A percentile compares a stretch with the other conserved stretches of the same genome.
Evolutionary conservation across 2,113 vertebrate species (phyloP).

Genomic region (Hiodon alosoides): DNA sequence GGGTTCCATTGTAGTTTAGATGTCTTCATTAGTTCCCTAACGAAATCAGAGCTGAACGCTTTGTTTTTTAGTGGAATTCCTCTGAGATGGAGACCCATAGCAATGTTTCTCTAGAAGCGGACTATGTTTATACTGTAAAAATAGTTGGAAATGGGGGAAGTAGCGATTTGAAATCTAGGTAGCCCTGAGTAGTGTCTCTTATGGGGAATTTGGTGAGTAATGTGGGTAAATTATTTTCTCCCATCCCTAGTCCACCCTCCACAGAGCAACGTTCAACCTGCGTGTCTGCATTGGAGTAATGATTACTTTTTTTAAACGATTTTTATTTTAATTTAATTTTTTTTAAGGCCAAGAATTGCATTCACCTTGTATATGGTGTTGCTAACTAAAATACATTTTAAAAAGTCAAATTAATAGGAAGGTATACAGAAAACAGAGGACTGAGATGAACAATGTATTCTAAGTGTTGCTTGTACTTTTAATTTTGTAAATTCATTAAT

Average conservation of each 20-base stretch:
- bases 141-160: neutral
- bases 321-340: neutral
- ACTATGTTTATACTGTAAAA: neutral
- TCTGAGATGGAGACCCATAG: neutral
- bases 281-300: slow-evolving; percentile 32
- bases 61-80: slow-evolving; percentile 8
- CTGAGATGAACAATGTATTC: slow-evolving; percentile 67
- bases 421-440: slow-evolving; percentile 24
- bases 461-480: slow-evolving; percentile 74
- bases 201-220: neutral
- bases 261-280: slow-evolving; percentile 7
- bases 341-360: slow-evolving; percentile 36
- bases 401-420: neutral
- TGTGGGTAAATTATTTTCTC: slow-evolving; percentile 15
- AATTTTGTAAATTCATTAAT: slow-evolving; percentile 74
- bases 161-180: neutral
- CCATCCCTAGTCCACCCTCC: slow-evolving; percentile 20
- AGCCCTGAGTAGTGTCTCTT: neutral
- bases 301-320: slow-evolving; percentile 23
- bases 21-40: neutral
- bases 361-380: slow-evolving; percentile 53
- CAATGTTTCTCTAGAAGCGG: slow-evolving; percentile 9
- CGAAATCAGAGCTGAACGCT: neutral
- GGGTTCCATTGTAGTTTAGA: neutral
- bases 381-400: slow-evolving; percentile 22